Evolutionary conservation across 2,797 vertebrate genomes (phyloP).

Genomic region (Otolemur crassicaudatus): DNA sequence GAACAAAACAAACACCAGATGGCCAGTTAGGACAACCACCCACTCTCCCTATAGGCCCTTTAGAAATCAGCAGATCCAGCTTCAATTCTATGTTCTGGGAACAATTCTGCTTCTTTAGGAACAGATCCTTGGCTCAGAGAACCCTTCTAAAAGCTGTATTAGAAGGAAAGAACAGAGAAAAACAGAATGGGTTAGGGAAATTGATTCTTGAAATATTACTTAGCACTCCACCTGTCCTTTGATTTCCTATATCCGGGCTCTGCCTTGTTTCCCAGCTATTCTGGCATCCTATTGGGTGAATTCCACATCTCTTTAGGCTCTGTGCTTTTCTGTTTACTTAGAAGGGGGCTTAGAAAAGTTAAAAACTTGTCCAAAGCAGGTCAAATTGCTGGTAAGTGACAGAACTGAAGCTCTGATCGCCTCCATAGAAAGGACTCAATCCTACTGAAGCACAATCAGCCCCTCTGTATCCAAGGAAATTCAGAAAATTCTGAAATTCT

Average conservation of each 20-base stretch:
- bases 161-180: not conserved
- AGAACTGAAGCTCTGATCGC: not conserved
- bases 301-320: not conserved
- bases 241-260: not conserved
- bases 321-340: not conserved
- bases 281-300: not conserved
- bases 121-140: not conserved
- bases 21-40: not conserved
- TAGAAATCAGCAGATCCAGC: constrained; percentile 26
- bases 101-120: constrained; percentile 38
- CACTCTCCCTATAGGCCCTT: not conserved
- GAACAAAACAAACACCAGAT: constrained; percentile 67
- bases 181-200: not conserved
- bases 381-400: not conserved
- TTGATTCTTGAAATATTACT: not conserved
- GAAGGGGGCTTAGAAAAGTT: not conserved
- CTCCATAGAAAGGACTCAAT: not conserved
- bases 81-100: not conserved
- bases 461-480: not conserved
- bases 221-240: not conserved
- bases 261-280: not conserved
- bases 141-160: not conserved
- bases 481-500: not conserved
- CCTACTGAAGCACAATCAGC: not conserved
- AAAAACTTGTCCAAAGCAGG: not conserved